These are phyloP conservation scores for Sinocyclocheilus grahami DNA, from an alignment of 2,113 vertebrate species.

Conservation along the genomic window DNA sequence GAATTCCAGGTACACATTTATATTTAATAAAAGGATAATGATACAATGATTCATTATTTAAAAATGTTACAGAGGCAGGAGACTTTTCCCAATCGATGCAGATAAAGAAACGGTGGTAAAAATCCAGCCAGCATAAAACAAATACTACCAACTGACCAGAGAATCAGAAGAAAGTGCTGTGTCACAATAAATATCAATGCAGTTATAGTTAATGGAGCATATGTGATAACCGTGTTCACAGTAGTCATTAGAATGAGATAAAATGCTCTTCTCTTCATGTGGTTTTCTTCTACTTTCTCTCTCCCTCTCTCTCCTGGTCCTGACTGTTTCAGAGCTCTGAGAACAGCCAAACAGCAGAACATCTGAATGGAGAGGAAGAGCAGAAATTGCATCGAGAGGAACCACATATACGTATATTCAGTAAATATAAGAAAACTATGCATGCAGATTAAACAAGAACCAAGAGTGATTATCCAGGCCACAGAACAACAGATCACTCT, in stretches of 20 bases:
- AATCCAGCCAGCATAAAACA: not conserved
- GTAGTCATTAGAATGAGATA: not conserved
- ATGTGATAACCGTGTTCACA: not conserved
- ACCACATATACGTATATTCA: not conserved
- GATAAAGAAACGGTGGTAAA: not conserved
- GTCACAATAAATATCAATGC: not conserved
- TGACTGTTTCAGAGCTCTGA: constrained; percentile 8
- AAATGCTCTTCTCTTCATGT: not conserved
- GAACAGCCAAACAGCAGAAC: not conserved
- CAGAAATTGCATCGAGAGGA: not conserved
- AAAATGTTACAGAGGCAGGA: not conserved
- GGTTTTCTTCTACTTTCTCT: not conserved
- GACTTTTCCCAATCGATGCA: not conserved
- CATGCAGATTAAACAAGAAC: not conserved
- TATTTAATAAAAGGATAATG: not conserved
- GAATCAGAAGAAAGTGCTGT: not conserved
- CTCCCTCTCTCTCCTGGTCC: not conserved
- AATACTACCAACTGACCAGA: not conserved
- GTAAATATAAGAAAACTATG: not conserved
- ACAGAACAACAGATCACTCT: not conserved
- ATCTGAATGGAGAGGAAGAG: not conserved
- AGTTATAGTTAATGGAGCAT: not conserved
- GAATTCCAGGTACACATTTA: no score
- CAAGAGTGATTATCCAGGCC: not conserved
- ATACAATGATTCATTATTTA: not conserved